Evolutionary conservation across 2,113 vertebrate species (phyloP).

Genomic region (Ammodytes marinus): DNA sequence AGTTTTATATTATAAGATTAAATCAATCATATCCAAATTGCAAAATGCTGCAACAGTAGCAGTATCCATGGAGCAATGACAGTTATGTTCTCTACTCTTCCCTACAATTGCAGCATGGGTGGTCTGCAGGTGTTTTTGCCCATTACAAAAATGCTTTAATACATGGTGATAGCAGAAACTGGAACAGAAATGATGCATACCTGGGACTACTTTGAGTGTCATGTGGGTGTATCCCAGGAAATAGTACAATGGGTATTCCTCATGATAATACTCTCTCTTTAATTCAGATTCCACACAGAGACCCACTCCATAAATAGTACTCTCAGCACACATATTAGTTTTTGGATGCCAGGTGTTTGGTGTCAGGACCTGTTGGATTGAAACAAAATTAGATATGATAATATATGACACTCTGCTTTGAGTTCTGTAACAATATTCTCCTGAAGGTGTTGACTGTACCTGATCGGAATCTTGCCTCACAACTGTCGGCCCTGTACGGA

Average conservation of each 20-base stretch:
- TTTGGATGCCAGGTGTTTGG: conserved; percentile 57
- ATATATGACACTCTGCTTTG: background rate
- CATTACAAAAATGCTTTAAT: too few species aligned
- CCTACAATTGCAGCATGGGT: too few species aligned
- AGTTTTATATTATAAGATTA: too few species aligned
- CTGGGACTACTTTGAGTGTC: conserved; percentile 72
- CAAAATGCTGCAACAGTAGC: too few species aligned
- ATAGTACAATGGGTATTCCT: conserved; percentile 83
- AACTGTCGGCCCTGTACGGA: background rate
- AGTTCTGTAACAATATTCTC: background rate
- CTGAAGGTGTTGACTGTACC: conserved; percentile 20
- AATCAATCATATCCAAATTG: too few species aligned
- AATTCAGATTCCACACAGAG: conserved; percentile 79
- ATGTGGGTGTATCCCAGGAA: conserved; percentile 78
- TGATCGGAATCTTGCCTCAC: background rate
- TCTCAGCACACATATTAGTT: conserved; percentile 67
- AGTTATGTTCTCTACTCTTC: too few species aligned
- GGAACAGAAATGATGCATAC: conserved; percentile 52
- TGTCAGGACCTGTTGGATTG: conserved; percentile 37
- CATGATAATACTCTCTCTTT: conserved; percentile 67
- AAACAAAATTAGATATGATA: background rate
- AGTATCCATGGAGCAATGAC: too few species aligned
- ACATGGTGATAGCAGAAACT: too few species aligned
- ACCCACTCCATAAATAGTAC: conserved; percentile 71
- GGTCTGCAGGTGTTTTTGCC: too few species aligned